Evolutionary conservation across 1,140 invertebrate genomes (phyloP).

Genomic region (Hylaeus volcanicus): DNA sequence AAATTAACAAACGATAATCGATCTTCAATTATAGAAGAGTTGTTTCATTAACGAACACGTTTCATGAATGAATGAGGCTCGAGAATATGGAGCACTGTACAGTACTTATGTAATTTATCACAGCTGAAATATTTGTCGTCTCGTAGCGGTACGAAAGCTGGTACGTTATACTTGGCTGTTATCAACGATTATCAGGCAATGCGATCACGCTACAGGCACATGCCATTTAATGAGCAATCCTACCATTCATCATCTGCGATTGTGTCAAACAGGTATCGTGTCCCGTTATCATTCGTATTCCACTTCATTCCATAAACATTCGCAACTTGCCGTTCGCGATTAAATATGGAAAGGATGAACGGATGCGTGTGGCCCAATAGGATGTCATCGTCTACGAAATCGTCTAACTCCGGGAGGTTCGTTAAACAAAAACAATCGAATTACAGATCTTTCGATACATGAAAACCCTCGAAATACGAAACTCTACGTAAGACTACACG

Average conservation of each 20-base stretch:
- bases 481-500: no score
- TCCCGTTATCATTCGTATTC: slow-evolving; percentile 1
- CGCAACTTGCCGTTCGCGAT: not conserved
- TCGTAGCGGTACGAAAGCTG: not conserved
- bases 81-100: no score
- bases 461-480: no score
- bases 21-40: no score
- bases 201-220: not conserved
- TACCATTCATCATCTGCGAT: not conserved
- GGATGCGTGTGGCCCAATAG: not conserved
- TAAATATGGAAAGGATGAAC: not conserved
- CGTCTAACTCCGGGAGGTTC: no score
- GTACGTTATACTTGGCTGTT: not conserved
- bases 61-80: no score
- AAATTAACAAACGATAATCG: no score
- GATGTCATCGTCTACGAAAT: not conserved
- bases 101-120: not conserved
- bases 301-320: not conserved
- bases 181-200: not conserved
- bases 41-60: no score
- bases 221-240: slow-evolving; percentile 1
- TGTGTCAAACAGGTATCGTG: slow-evolving; percentile 10
- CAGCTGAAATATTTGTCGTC: not conserved
- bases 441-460: no score
- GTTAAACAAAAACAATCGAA: no score